Evolutionary conservation across 2,113 vertebrate genomes (phyloP).

Genomic region (Willisornis vidua): DNA sequence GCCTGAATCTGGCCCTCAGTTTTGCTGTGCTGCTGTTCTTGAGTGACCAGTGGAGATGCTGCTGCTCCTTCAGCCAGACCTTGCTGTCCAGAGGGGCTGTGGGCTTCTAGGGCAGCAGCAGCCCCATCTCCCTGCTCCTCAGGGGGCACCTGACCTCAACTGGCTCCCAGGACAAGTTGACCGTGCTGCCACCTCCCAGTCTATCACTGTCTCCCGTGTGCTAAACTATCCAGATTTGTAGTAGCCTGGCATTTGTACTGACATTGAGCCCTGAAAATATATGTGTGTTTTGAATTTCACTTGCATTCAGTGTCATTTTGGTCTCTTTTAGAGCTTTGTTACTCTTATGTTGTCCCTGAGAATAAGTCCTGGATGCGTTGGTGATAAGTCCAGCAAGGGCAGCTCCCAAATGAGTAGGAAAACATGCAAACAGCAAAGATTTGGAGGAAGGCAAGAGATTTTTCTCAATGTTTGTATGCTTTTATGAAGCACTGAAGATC

Average conservation of each 20-base stretch:
- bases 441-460: background rate
- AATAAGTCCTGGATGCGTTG: background rate
- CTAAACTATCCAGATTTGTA: background rate
- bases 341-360: background rate
- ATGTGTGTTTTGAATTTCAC: background rate
- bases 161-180: background rate
- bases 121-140: background rate
- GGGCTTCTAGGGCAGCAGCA: background rate
- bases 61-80: background rate
- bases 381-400: background rate
- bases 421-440: background rate
- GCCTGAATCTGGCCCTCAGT: background rate
- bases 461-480: background rate
- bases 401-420: background rate
- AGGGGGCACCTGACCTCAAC: background rate
- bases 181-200: background rate
- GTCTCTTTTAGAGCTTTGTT: background rate
- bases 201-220: background rate
- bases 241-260: background rate
- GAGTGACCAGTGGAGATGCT: rapidly evolving
- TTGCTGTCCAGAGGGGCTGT: rapidly evolving
- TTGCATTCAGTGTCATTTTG: background rate
- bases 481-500: background rate
- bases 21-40: background rate
- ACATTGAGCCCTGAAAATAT: background rate